These are phyloP conservation scores for Drosophila paranaensis DNA, from an alignment of 2,888 invertebrate species.

Conservation along the genomic window DNA sequence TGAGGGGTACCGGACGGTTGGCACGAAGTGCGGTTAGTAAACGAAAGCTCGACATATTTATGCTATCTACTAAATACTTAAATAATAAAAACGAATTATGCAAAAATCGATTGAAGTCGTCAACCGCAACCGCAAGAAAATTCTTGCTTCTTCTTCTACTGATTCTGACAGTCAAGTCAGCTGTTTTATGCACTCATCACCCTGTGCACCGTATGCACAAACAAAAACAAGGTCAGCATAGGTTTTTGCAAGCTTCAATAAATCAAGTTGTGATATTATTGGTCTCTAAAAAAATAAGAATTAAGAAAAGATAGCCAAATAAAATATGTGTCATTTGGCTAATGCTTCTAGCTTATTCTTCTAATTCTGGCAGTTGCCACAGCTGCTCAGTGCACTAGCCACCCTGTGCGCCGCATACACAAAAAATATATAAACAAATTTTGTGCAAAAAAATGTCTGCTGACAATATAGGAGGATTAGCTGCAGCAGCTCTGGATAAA, in stretches of 20 bases:
- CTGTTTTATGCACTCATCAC: slow-evolving; percentile 17
- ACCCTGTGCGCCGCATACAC: slow-evolving; percentile 39
- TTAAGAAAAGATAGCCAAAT: slow-evolving; percentile 77
- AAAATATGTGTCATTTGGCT: slow-evolving; percentile 89
- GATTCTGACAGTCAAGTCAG: slow-evolving; percentile 21
- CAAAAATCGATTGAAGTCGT: slow-evolving; percentile 49
- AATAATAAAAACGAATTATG: slow-evolving; percentile 57
- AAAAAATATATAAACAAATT: slow-evolving; percentile 38
- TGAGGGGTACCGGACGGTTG: slow-evolving; percentile 19
- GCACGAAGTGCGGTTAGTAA: slow-evolving; percentile 44
- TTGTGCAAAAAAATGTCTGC: slow-evolving; percentile 50
- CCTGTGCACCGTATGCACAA: slow-evolving; percentile 24
- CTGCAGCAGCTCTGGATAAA: slow-evolving; percentile 72
- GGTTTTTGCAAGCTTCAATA: neutral
- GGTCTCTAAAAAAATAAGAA: slow-evolving; percentile 66
- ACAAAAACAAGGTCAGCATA: slow-evolving; percentile 23
- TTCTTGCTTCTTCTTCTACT: slow-evolving; percentile 27
- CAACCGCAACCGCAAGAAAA: slow-evolving; percentile 18
- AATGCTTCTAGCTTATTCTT: slow-evolving; percentile 28
- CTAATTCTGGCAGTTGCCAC: neutral
- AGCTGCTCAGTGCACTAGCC: slow-evolving; percentile 18
- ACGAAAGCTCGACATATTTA: slow-evolving; percentile 72
- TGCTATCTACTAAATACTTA: slow-evolving; percentile 31
- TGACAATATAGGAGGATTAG: slow-evolving; percentile 46
- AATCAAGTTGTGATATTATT: slow-evolving; percentile 42